Evolutionary conservation across 2,797 vertebrate species (phyloP).

Genomic region (Xyrichtys novacula): DNA sequence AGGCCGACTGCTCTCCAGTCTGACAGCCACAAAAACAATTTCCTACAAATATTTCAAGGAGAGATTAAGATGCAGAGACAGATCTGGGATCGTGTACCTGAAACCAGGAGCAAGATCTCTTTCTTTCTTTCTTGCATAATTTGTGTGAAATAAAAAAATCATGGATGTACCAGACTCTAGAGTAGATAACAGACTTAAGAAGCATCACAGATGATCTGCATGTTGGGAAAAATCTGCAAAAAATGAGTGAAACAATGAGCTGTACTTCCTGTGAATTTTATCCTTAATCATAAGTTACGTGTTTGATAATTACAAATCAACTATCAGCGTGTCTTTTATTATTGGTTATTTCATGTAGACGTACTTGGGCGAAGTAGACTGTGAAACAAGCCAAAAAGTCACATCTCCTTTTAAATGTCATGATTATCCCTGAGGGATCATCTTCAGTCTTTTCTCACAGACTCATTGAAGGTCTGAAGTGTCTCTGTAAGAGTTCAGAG

Average conservation of each 20-base stretch:
- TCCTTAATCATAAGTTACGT: neutral
- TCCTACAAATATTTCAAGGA: neutral
- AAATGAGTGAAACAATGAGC: neutral
- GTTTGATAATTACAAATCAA: neutral
- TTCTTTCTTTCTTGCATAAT: neutral
- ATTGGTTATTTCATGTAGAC: conserved; percentile 1
- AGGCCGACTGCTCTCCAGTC: neutral
- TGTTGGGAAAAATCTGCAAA: neutral
- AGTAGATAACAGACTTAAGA: neutral
- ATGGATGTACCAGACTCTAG: neutral
- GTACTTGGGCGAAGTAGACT: too few species aligned
- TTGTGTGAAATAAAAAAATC: conserved; percentile 17
- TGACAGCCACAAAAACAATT: neutral
- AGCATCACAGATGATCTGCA: neutral
- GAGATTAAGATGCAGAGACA: neutral
- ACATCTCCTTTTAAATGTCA: conserved; percentile 10
- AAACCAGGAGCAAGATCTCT: conserved; percentile 6
- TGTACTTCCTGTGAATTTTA: neutral
- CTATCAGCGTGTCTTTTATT: neutral
- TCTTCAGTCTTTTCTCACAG: neutral
- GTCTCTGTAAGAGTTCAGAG: conserved; percentile 29
- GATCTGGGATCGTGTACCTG: neutral
- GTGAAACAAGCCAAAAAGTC: too few species aligned
- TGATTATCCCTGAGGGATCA: conserved; percentile 20
- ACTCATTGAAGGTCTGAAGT: conserved; percentile 16